Percentiles rank a stretch among this genome's conserved stretches.
These are phyloP conservation scores for Festucalex cinctus DNA, from an alignment of 2,113 vertebrate genomes.

Conservation along the genomic window DNA sequence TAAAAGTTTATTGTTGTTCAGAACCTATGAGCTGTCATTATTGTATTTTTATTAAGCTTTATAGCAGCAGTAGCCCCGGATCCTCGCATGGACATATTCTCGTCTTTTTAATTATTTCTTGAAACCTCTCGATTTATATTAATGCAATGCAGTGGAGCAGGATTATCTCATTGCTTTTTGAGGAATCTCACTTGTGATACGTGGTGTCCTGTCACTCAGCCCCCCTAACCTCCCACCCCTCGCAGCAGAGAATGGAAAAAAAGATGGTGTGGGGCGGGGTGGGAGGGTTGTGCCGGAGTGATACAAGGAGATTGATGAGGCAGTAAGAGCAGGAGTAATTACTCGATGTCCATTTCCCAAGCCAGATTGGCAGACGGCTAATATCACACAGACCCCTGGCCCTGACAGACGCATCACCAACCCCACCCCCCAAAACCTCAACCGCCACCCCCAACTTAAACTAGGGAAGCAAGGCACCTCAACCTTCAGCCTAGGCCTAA, in stretches of 20 bases:
- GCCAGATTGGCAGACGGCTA: constrained; percentile 81
- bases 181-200: constrained; percentile 43
- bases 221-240: constrained; percentile 33
- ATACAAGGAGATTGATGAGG: constrained; percentile 82
- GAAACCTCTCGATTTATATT: constrained; percentile 13
- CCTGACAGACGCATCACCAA: constrained; percentile 67
- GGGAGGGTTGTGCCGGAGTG: constrained; percentile 38
- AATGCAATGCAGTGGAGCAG: constrained; percentile 13
- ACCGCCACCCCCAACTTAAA: constrained; percentile 40
- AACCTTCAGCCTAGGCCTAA: constrained; percentile 59
- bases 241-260: constrained; percentile 61
- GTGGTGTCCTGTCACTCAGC: constrained; percentile 66
- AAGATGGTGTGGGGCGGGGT: constrained; percentile 47
- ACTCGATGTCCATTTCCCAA: constrained; percentile 79
- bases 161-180: constrained; percentile 45
- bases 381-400: constrained; percentile 80
- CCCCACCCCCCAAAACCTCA: constrained; percentile 21
- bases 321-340: constrained; percentile 81
- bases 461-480: constrained; percentile 59
- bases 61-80: constrained; percentile 15
- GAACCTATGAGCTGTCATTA: constrained; percentile 56
- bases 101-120: constrained; percentile 9
- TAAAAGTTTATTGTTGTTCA: constrained; percentile 69
- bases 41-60: constrained; percentile 48
- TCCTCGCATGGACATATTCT: background rate